phyloP scores from a whole-genome alignment of 92 coral and sea anemone genomes.

The Actinostola sp. region DNA sequence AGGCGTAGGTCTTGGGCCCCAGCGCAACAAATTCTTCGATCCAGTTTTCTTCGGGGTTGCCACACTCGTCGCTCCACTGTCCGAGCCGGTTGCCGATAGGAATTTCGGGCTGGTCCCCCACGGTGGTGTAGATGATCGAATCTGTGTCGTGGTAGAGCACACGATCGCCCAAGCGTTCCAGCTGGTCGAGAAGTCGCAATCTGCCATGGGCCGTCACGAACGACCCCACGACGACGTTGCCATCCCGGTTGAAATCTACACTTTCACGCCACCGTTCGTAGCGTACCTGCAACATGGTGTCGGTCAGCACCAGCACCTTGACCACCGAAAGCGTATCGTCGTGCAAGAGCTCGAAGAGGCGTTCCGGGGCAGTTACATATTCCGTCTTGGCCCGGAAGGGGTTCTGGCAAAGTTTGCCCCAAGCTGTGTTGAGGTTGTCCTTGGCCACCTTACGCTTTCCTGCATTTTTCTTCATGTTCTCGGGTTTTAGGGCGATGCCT shows the following conservation, averaged over 20 bases:
- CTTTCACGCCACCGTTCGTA: neutral
- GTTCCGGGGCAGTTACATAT: neutral
- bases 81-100: conserved; percentile 5
- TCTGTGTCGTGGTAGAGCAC: conserved; percentile 37
- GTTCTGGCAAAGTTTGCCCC: conserved; percentile 30
- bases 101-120: neutral
- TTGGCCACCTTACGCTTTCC: conserved; percentile 15
- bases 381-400: neutral
- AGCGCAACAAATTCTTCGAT: conserved; percentile 10
- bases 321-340: neutral
- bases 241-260: neutral
- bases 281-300: conserved; percentile 3
- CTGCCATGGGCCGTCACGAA: conserved; percentile 15
- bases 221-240: conserved; percentile 12
- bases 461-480: neutral
- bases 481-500: neutral
- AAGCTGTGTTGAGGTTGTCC: conserved; percentile 12
- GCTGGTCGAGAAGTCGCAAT: neutral
- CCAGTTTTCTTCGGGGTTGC: conserved; percentile 2
- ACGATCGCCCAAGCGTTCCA: conserved; percentile 1
- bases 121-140: conserved; percentile 4
- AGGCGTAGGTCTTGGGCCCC: conserved; percentile 32
- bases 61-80: conserved; percentile 8
- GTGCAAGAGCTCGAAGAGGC: neutral
- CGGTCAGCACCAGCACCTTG: neutral